Conservation (phyloP, 2,797 vertebrate species). For the Graptemys geographica region DNA sequence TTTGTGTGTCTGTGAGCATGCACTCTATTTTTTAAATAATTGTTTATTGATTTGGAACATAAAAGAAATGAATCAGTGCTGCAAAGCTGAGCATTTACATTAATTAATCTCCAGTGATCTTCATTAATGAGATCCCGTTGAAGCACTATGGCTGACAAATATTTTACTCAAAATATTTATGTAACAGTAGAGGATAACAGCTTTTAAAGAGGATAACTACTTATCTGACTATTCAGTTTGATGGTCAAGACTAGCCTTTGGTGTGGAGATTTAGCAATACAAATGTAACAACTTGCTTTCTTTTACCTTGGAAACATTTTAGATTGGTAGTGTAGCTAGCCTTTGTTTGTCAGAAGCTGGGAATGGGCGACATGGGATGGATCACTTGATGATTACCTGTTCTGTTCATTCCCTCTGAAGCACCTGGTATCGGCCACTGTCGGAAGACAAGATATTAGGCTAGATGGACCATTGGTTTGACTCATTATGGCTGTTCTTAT, state of each 20-base stretch:
- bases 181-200: neutral
- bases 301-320: neutral
- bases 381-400: too few relatives aligned
- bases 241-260: neutral
- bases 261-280: neutral
- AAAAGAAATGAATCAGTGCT: neutral
- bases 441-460: too few relatives aligned
- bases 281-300: neutral
- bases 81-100: neutral
- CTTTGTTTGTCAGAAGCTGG: too few relatives aligned
- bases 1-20: neutral
- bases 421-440: too few relatives aligned
- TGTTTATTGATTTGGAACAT: neutral
- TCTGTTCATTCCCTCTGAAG: too few relatives aligned
- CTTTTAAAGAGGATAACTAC: neutral
- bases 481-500: neutral
- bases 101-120: neutral
- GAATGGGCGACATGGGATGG: neutral
- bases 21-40: neutral
- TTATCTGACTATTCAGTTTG: neutral
- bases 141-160: neutral
- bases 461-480: too few relatives aligned
- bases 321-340: neutral
- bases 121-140: neutral
- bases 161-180: neutral